These are phyloP conservation scores for Lytechinus variegatus DNA, from an alignment of 35 echinoderm and acorn worm species.

Conservation along the genomic window DNA sequence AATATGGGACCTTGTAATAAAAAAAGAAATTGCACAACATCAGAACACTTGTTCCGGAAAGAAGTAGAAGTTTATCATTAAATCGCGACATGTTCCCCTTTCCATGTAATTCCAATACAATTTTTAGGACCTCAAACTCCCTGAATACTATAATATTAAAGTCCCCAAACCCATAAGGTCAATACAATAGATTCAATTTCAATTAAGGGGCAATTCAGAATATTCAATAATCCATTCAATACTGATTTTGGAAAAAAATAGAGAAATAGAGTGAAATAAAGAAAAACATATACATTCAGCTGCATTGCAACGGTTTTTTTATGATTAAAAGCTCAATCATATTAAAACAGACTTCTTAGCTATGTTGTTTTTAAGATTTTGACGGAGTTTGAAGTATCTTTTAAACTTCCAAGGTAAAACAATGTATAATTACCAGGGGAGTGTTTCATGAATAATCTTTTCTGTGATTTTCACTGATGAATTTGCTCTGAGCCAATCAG, in stretches of 20 bases:
- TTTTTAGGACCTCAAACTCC: background rate
- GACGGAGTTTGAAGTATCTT: background rate
- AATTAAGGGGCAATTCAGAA: background rate
- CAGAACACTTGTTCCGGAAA: too few species aligned
- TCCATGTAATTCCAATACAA: background rate
- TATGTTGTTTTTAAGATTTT: background rate
- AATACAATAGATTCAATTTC: background rate
- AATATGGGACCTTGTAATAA: too few species aligned
- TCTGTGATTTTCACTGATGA: too few species aligned
- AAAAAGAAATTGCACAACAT: too few species aligned
- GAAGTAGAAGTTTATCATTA: background rate
- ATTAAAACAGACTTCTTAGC: background rate
- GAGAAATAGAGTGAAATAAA: background rate
- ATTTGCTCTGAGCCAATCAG: too few species aligned
- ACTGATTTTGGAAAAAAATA: background rate
- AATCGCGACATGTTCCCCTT: background rate
- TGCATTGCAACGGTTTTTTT: background rate
- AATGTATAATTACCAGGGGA: too few species aligned
- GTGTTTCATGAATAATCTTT: too few species aligned
- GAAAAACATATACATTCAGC: background rate
- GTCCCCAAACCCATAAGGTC: background rate
- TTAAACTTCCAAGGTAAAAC: background rate
- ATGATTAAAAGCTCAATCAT: background rate
- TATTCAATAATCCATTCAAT: background rate
- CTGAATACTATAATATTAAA: background rate